A percentile compares a stretch with the other conserved stretches of the same genome.
Evolutionary conservation across 2,888 invertebrate genomes (phyloP).

Genomic region (Malthinus seriepunctatus): DNA sequence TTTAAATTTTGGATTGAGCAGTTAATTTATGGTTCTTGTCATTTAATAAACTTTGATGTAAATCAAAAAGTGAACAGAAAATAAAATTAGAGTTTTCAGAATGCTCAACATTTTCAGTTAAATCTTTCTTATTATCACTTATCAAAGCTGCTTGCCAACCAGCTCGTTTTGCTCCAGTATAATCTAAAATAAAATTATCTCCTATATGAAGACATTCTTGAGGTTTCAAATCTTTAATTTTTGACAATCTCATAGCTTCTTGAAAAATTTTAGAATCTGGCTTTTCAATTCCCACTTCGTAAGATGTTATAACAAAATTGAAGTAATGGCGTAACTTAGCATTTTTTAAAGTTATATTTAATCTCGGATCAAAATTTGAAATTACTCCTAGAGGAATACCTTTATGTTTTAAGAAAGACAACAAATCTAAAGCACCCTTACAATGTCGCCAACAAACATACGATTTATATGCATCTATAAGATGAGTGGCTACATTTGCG

Average conservation of each 20-base stretch:
- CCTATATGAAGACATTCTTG: conserved; percentile 81
- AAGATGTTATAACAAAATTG: conserved; percentile 80
- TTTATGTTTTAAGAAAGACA: conserved; percentile 61
- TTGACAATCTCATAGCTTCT: conserved; percentile 60
- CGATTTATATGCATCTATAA: conserved; percentile 73
- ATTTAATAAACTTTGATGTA: conserved; percentile 52
- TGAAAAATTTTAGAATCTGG: conserved; percentile 75
- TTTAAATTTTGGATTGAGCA: not conserved
- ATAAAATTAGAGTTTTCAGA: conserved; percentile 52
- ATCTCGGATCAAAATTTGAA: conserved; percentile 87
- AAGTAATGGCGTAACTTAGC: conserved; percentile 72
- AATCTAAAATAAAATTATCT: conserved; percentile 76
- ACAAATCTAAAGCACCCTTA: conserved; percentile 66
- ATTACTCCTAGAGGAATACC: conserved; percentile 71
- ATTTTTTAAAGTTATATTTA: conserved; percentile 68
- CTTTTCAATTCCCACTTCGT: conserved; percentile 73
- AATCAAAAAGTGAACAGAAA: conserved; percentile 57
- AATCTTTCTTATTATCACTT: conserved; percentile 50
- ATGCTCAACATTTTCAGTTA: conserved; percentile 52
- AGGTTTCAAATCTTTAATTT: conserved; percentile 55
- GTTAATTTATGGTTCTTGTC: not conserved
- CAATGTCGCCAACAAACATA: conserved; percentile 73
- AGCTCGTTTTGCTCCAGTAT: conserved; percentile 71
- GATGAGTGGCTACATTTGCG: conserved; percentile 59
- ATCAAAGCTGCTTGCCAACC: conserved; percentile 71